A percentile compares a stretch with the other conserved stretches of the same genome.
Conservation (phyloP, 2,797 vertebrate genomes). For the Gymnocypris eckloni region DNA sequence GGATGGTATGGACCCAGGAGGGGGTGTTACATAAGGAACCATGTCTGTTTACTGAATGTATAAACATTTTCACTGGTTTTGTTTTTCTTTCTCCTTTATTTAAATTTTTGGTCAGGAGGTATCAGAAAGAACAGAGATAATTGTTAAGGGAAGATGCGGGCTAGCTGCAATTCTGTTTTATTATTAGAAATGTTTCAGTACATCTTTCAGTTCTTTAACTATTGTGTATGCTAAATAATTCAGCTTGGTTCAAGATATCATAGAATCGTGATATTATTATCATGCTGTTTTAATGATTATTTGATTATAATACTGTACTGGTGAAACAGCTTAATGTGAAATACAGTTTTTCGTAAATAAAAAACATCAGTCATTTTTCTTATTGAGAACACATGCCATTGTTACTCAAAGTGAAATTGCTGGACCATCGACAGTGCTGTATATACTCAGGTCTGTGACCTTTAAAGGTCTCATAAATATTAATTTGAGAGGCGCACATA, state of each 20-base stretch:
- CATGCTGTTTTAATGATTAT: neutral
- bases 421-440: neutral
- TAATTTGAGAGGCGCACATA: neutral
- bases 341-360: neutral
- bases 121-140: neutral
- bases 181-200: neutral
- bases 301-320: neutral
- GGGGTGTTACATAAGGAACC: neutral
- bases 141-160: neutral
- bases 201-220: neutral
- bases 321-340: neutral
- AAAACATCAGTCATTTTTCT: neutral
- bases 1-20: too few relatives aligned
- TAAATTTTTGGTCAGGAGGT: neutral
- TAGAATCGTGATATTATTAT: too few relatives aligned
- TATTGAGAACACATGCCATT: neutral
- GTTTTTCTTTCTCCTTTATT: neutral
- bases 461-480: neutral
- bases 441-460: neutral
- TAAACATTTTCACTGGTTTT: neutral
- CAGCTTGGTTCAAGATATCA: neutral
- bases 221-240: neutral
- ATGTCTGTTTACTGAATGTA: neutral
- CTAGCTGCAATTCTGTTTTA: neutral
- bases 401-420: neutral